phyloP scores from a whole-genome alignment of 1,140 invertebrate species.

The Musca vetustissima region DNA sequence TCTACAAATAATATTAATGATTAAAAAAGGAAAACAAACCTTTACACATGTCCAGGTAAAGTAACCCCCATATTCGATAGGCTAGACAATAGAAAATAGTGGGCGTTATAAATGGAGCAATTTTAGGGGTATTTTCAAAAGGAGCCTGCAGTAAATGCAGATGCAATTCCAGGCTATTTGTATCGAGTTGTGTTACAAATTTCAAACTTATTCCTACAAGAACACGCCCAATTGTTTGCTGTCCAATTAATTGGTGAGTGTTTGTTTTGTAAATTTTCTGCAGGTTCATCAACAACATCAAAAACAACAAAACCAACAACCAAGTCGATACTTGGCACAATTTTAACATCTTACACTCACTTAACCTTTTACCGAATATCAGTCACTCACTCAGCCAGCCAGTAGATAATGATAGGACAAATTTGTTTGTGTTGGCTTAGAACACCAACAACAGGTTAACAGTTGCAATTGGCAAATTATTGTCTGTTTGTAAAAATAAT shows the following conservation, averaged over 20 bases:
- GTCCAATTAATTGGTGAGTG: conserved; percentile 14
- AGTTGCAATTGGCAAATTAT: conserved; percentile 22
- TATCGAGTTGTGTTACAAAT: no score
- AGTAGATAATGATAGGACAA: no score
- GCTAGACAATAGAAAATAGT: not conserved
- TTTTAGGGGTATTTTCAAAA: conserved; percentile 3
- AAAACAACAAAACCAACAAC: no score
- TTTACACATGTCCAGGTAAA: not conserved
- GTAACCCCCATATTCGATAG: not conserved
- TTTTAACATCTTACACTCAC: not conserved
- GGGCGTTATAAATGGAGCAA: conserved; percentile 24
- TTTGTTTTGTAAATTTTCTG: no score
- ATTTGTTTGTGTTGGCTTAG: not conserved
- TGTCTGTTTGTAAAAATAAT: conserved; percentile 24
- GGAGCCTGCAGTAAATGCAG: not conserved
- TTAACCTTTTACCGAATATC: no score
- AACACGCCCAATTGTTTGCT: conserved; percentile 14
- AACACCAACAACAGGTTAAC: conserved; percentile 10
- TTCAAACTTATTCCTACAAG: not conserved
- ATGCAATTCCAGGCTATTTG: no score
- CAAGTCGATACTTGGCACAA: no score
- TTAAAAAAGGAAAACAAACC: not conserved
- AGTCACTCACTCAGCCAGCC: no score
- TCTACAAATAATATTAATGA: not conserved
- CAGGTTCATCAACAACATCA: no score